Evolutionary conservation across 2,888 invertebrate species (phyloP).

Genomic region (Chloroclystis v-ata): DNA sequence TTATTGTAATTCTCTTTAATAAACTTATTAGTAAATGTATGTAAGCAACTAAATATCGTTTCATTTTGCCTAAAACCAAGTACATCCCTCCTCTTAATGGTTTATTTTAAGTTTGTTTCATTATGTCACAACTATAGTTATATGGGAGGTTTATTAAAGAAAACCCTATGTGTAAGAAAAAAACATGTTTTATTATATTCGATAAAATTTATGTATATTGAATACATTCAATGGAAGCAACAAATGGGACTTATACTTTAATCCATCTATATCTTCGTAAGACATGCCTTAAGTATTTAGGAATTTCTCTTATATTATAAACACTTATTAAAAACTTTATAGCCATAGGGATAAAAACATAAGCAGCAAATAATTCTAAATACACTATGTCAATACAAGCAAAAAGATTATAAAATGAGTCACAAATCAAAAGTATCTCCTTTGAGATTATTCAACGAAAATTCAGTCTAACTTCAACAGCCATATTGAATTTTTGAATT

Average conservation of each 20-base stretch:
- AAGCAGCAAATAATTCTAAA: slow-evolving; percentile 28
- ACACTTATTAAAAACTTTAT: slow-evolving; percentile 14
- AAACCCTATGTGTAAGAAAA: slow-evolving; percentile 41
- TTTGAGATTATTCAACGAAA: slow-evolving; percentile 19
- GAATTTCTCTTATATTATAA: slow-evolving; percentile 25
- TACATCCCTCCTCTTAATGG: no score
- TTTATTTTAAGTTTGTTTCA: no score
- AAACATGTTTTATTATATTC: slow-evolving; percentile 58
- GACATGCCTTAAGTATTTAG: slow-evolving; percentile 22
- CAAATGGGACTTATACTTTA: slow-evolving; percentile 55
- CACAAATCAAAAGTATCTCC: slow-evolving; percentile 28
- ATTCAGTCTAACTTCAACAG: slow-evolving; percentile 55
- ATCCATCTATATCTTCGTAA: slow-evolving; percentile 30
- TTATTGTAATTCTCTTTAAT: slow-evolving; percentile 30
- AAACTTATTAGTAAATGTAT: slow-evolving; percentile 31
- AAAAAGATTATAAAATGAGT: slow-evolving; percentile 20
- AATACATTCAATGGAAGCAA: slow-evolving; percentile 70
- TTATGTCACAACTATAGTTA: no score
- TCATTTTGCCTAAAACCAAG: slow-evolving; percentile 22
- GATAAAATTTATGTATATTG: slow-evolving; percentile 55
- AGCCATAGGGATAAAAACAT: slow-evolving; percentile 20
- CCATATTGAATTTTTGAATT: slow-evolving; percentile 41
- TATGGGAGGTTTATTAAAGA: no score
- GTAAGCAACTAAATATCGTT: slow-evolving; percentile 32
- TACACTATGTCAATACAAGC: slow-evolving; percentile 12